A percentile compares a stretch with the other conserved stretches of the same genome.
Conservation (phyloP, 2,797 vertebrate genomes). For the Peromyscus attwateri region DNA sequence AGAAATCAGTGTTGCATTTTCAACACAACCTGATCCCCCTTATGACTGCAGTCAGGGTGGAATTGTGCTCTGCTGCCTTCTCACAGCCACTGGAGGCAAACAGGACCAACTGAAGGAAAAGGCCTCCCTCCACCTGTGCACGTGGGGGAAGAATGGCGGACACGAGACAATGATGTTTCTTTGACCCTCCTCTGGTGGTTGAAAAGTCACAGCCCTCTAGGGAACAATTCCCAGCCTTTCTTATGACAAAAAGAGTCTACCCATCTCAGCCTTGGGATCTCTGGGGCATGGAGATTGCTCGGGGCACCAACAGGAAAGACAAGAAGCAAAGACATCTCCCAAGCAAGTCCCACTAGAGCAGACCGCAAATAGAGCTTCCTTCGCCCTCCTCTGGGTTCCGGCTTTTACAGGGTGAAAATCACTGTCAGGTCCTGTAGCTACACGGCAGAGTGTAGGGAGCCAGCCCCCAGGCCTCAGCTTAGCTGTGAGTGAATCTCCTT, state of each 20-base stretch:
- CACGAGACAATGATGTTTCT: conserved; percentile 11
- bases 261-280: conserved; percentile 23
- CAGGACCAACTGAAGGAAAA: background rate
- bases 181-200: conserved; percentile 54
- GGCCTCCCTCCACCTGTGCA: background rate
- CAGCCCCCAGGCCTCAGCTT: background rate
- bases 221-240: conserved; percentile 24
- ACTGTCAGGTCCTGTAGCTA: background rate
- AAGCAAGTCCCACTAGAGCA: background rate
- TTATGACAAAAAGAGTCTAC: background rate
- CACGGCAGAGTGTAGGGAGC: conserved; percentile 22
- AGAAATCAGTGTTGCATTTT: background rate
- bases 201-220: conserved; percentile 41
- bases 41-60: background rate
- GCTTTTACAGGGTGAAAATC: background rate
- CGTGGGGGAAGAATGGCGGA: conserved; percentile 10
- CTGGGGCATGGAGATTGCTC: background rate
- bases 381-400: conserved; percentile 4
- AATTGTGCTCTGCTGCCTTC: background rate
- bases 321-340: conserved; percentile 20
- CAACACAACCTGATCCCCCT: background rate
- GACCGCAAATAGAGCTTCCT: background rate
- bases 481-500: conserved; percentile 53
- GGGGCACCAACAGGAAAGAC: background rate
- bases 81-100: background rate